These are phyloP conservation scores for Malurus melanocephalus DNA, from an alignment of 2,113 vertebrate species.

Conservation along the genomic window DNA sequence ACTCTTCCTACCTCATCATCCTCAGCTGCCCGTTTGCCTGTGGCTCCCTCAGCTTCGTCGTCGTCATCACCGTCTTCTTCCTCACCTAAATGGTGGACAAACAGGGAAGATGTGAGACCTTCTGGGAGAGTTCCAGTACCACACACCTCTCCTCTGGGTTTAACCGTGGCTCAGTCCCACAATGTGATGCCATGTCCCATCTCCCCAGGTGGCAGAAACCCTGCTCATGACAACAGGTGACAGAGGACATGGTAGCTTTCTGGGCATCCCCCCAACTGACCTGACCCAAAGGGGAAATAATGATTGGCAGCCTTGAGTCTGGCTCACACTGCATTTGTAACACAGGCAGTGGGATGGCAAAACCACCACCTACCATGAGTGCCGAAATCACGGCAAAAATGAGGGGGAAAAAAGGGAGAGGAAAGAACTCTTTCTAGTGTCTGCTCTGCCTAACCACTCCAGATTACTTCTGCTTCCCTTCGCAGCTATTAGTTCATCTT, in stretches of 20 bases:
- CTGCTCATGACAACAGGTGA: not conserved
- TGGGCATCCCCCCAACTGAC: not conserved
- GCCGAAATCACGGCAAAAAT: fast-evolving
- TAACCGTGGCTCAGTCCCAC: not conserved
- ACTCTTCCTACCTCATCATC: constrained; percentile 81
- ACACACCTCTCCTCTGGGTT: fast-evolving
- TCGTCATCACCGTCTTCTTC: constrained; percentile 93
- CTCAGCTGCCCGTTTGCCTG: constrained; percentile 88
- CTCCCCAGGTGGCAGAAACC: not conserved
- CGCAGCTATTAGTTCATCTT: constrained; percentile 42
- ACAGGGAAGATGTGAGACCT: not conserved
- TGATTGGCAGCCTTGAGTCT: not conserved
- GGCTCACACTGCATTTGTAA: not conserved
- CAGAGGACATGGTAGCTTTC: fast-evolving
- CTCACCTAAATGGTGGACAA: constrained; percentile 70
- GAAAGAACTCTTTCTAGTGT: not conserved
- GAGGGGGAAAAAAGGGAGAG: fast-evolving
- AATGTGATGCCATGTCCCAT: fast-evolving
- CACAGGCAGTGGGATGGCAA: not conserved
- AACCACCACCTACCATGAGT: fast-evolving
- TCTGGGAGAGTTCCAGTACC: not conserved
- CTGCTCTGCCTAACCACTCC: not conserved
- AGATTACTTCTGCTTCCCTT: constrained; percentile 64
- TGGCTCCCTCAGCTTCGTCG: constrained; percentile 85
- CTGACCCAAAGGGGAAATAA: not conserved